Conservation (phyloP, 2,113 vertebrate genomes). For the Rostratula benghalensis region DNA sequence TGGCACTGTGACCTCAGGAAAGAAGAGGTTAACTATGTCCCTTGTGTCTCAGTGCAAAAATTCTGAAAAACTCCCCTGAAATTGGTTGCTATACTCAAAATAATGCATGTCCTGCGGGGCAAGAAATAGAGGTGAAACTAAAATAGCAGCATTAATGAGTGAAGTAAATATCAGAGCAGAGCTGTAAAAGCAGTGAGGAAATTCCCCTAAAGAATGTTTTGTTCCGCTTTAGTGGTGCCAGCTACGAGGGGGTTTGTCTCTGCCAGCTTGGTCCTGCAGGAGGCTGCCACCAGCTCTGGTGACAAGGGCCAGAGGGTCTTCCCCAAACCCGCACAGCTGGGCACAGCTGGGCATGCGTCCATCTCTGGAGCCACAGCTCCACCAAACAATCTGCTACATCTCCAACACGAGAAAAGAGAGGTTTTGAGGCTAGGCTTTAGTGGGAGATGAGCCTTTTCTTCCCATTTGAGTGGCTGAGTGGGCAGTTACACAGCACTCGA, state of each 20-base stretch:
- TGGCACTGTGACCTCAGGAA: neutral
- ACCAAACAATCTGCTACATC: too few relatives aligned
- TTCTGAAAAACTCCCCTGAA: neutral
- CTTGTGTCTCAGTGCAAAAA: neutral
- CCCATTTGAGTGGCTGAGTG: neutral
- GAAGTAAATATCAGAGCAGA: neutral
- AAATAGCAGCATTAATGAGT: neutral
- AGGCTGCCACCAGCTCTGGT: neutral
- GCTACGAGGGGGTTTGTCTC: neutral
- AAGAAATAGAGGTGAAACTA: slow-evolving; percentile 12
- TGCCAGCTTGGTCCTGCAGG: rapidly evolving
- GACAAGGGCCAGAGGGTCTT: neutral
- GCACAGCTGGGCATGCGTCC: neutral
- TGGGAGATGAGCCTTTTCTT: neutral
- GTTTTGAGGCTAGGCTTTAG: too few relatives aligned
- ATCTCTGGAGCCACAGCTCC: neutral
- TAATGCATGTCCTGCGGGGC: neutral
- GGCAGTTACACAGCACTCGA: rapidly evolving
- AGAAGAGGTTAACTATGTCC: neutral
- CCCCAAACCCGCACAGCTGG: rapidly evolving
- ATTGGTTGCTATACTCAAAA: neutral
- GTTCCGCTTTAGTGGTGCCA: neutral
- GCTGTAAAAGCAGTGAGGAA: slow-evolving; percentile 21
- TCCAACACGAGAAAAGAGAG: rapidly evolving
- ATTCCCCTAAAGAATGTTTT: slow-evolving; percentile 54